Base-by-base conservation (phyloP, 2,797 vertebrate genomes). In the Gambelia wislizenii region DNA sequence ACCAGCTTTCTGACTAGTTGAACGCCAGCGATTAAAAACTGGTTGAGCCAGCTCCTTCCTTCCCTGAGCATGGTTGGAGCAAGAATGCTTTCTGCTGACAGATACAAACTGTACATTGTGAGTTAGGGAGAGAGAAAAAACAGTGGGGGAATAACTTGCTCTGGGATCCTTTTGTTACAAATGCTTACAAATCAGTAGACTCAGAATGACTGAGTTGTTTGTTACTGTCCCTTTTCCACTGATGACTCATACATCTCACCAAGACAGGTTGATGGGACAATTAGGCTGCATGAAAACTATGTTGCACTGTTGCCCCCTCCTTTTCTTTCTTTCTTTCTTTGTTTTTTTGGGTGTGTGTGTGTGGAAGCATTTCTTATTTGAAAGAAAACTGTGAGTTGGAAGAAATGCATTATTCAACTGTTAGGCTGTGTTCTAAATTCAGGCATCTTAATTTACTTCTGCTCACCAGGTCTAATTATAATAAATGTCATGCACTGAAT, bases 11-110 rank as follows among this genome's bases (percentile, higher is more conserved):
- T 86, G 39, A 20, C 61, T 61, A 59, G 25, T 36, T 42, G 67
- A 94, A 83, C 33, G 54, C 72, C 72, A 84, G 22, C 84, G 89
- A 49, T 91, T 94, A 92, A 79, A 89, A 94, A 89, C 61, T 76
- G 74, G 72, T 91, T 91, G 91, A 90, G 85, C 52, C 30, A 94
- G 94, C 80, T 83, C 91, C 86, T 72, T 94, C 83, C 91, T 94
- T 84, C 42, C 44, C 81, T 86, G 86, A 84, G 78, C 91, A 75
- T 64, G 76, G 54, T 76, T 87, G 87, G 87, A 92, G 72, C 67
- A 85, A 75, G 89, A 92, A 92, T 91, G 64, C 20, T 83, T 90
- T 87, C 78, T 92, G 83, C 82, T 94, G 91, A 91, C 90, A 86
- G 86, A 91, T 59, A 87, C 47, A 92, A 79, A 81, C 81, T 91